Evolutionary conservation across 1,140 invertebrate genomes (phyloP).

Genomic region (Melitaea cinxia): DNA sequence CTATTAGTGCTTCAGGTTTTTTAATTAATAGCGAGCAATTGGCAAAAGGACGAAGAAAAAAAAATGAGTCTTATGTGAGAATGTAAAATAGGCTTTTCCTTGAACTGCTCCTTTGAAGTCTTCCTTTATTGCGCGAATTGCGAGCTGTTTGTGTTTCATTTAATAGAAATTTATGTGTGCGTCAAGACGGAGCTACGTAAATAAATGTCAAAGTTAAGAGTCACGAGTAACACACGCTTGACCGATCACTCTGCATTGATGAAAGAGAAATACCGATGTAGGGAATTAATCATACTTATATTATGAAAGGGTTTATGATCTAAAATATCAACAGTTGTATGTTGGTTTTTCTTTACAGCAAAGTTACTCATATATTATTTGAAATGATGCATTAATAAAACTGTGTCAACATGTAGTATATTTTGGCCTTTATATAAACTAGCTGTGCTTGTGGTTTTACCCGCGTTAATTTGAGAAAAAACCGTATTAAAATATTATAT

Average conservation of each 20-base stretch:
- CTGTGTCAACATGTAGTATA: no score
- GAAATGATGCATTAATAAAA: no score
- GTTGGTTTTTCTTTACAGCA: neutral
- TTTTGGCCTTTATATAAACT: no score
- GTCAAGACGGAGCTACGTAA: slow-evolving; percentile 47
- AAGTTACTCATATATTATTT: no score
- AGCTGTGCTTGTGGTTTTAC: no score
- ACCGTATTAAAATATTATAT: no score
- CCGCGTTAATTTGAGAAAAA: no score
- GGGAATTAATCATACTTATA: neutral
- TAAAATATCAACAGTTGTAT: neutral
- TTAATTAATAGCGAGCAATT: slow-evolving; percentile 13
- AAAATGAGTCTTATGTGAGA: neutral
- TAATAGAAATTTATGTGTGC: slow-evolving; percentile 63
- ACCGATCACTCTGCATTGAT: slow-evolving; percentile 61
- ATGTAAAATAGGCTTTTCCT: neutral
- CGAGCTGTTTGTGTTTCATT: slow-evolving; percentile 32
- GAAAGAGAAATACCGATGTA: slow-evolving; percentile 35
- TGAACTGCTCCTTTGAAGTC: slow-evolving; percentile 21
- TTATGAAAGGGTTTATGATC: slow-evolving; percentile 4
- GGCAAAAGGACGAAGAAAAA: slow-evolving; percentile 10
- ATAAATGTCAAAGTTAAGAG: slow-evolving; percentile 57
- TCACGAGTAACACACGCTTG: slow-evolving; percentile 58
- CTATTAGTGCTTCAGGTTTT: slow-evolving; percentile 18
- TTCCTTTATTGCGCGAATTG: slow-evolving; percentile 14